phyloP scores from a whole-genome alignment of 2,797 vertebrate genomes.

The Chaetophractus vellerosus region DNA sequence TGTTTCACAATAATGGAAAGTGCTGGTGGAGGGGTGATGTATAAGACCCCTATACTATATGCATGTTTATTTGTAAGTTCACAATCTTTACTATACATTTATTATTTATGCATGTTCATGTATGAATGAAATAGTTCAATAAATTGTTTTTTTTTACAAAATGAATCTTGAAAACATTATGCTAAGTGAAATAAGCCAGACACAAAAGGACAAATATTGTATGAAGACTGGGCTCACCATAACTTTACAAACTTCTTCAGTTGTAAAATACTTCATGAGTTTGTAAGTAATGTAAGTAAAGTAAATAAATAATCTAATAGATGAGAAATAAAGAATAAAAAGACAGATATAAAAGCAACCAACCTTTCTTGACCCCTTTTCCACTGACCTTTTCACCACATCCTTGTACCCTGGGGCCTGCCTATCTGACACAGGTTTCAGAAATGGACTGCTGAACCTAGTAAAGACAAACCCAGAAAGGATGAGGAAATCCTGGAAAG shows the following conservation, averaged over 20 bases:
- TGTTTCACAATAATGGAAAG: too few species aligned
- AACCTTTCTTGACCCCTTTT: constrained; percentile 69
- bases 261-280: constrained; percentile 45
- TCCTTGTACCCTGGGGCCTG: constrained; percentile 97
- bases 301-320: constrained; percentile 45
- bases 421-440: constrained; percentile 96
- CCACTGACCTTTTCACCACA: constrained; percentile 96
- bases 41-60: too few species aligned
- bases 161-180: neutral
- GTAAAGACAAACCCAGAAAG: constrained; percentile 81
- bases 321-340: constrained; percentile 58
- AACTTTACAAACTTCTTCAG: constrained; percentile 56
- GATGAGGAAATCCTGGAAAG: constrained; percentile 18
- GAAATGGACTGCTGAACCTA: constrained; percentile 92
- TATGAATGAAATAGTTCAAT: too few species aligned
- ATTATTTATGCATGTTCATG: too few species aligned
- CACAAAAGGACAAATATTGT: too few species aligned
- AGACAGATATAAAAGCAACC: constrained; percentile 62
- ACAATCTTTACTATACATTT: too few species aligned
- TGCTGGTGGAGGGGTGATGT: too few species aligned
- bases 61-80: too few species aligned
- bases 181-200: too few species aligned
- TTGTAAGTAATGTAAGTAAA: constrained; percentile 54
- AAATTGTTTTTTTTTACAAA: too few species aligned
- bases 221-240: constrained; percentile 1